Base-by-base conservation (phyloP, 2,888 invertebrate species). In the Cryptocheilus praepositus region DNA sequence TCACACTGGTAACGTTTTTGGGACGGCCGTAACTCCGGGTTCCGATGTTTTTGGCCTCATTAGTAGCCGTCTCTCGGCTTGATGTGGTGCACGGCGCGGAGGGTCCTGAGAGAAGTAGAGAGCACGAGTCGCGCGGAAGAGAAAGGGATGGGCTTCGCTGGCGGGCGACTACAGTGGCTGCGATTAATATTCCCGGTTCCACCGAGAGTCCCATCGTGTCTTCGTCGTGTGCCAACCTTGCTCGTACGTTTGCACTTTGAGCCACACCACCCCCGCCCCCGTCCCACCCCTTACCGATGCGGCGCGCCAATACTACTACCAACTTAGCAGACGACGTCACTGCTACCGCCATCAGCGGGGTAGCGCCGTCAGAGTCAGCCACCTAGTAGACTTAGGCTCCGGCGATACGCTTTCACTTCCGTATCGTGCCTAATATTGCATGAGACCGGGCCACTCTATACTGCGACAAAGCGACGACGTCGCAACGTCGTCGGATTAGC, bases 11-110 rank as follows among this genome's bases (percentile, higher is more conserved):
- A 81, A 84, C 81, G 86, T 86, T 86, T 85, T 86, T 84, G 81
- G 85, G 81, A 83, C 77, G 83, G 76, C 83, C 82, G 83, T 85
- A 85, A 85, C 80, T 82, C 73, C 64, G 69, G 59, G 67, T 66
- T 77, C 73, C 71, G 76, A 83, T 85, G 85, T 85, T 85, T 85
- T 85, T 85, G 83, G 85, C 79, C 83, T 85, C 85, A 85, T 85
- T 85, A 85, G 85, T 85, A 85, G 82, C 82, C 83, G 74, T 79
- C 81, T 81, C 82, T 73, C 68, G 75, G 77, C 76, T 76, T 75
- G 76, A 78, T 75, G 71, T 74, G 76, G 73, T 80, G 75, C 78
- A 74, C 67, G 67, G 69, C 67, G 71, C 69, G 70, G 74, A 75
- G 73, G 71, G 61, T 74, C 71, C 73, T 49, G 59, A 71, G 64